Percentiles rank a stretch among this genome's conserved stretches.
phyloP scores from a whole-genome alignment of 2,888 invertebrate species.

The Nasonovia ribisnigri region DNA sequence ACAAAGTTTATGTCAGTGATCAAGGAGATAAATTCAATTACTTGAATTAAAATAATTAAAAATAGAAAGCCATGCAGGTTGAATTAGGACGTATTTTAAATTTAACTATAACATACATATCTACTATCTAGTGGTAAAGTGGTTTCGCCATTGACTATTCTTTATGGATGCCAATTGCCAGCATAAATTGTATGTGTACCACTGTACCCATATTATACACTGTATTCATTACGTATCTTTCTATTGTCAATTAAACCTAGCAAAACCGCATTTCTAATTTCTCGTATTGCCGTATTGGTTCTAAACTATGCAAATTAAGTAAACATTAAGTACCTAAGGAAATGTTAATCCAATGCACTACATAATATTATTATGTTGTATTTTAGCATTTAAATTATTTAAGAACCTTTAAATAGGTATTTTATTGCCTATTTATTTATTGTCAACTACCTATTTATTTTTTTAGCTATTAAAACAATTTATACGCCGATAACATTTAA shows the following conservation, averaged over 20 bases:
- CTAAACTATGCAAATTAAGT: background rate
- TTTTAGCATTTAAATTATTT: background rate
- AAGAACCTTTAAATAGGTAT: background rate
- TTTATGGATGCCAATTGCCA: background rate
- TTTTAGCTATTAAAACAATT: background rate
- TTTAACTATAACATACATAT: background rate
- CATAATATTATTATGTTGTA: background rate
- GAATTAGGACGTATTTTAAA: background rate
- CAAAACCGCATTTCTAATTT: background rate
- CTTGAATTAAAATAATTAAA: constrained; percentile 4
- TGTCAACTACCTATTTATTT: background rate
- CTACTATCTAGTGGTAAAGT: background rate
- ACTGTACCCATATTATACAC: background rate
- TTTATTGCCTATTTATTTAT: background rate
- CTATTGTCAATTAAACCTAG: background rate
- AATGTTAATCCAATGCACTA: background rate
- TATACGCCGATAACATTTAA: background rate
- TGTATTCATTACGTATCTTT: background rate
- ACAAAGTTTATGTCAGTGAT: background rate
- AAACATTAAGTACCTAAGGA: background rate
- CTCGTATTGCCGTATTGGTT: background rate
- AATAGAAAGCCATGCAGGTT: constrained; percentile 2
- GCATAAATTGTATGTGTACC: background rate
- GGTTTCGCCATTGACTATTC: background rate
- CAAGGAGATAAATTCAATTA: background rate